These are phyloP conservation scores for Psettodes erumei DNA, from an alignment of 2,113 vertebrate species.

Conservation along the genomic window DNA sequence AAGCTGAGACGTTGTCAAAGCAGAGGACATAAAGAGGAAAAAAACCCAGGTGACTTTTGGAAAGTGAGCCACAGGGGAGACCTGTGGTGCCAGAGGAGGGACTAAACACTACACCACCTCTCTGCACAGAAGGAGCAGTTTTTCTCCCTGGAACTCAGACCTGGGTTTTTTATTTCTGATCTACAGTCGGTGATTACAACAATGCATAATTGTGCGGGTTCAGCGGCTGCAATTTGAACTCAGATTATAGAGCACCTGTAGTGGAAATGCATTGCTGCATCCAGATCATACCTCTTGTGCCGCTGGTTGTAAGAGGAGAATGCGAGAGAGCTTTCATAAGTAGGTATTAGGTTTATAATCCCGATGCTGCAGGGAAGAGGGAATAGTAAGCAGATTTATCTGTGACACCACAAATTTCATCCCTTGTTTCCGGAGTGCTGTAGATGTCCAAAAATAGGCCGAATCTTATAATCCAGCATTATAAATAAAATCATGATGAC, in stretches of 20 bases:
- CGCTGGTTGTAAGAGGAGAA: constrained; percentile 52
- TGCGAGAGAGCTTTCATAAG: constrained; percentile 50
- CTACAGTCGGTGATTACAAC: constrained; percentile 28
- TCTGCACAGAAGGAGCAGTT: constrained; percentile 22
- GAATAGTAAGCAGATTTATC: constrained; percentile 70
- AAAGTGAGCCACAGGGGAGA: constrained; percentile 55
- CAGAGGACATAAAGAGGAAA: constrained; percentile 19
- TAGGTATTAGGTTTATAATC: constrained; percentile 77
- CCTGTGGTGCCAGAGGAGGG: constrained; percentile 39
- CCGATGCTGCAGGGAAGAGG: constrained; percentile 59
- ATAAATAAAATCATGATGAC: constrained; percentile 35
- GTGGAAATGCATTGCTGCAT: constrained; percentile 6
- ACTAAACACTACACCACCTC: constrained; percentile 34
- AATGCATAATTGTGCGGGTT: constrained; percentile 24
- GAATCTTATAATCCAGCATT: constrained; percentile 16
- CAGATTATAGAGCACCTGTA: constrained; percentile 8
- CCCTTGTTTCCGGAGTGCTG: constrained; percentile 30
- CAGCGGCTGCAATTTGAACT: constrained; percentile 20
- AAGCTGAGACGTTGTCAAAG: constrained; percentile 54
- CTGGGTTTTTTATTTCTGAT: constrained; percentile 19
- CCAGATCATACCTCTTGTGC: constrained; percentile 33
- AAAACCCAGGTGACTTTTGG: constrained; percentile 27
- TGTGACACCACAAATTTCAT: constrained; percentile 60
- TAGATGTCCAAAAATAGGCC: constrained; percentile 54
- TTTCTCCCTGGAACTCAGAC: constrained; percentile 34